Evolutionary conservation across 2,113 vertebrate genomes (phyloP).

Genomic region (Silurus meridionalis): DNA sequence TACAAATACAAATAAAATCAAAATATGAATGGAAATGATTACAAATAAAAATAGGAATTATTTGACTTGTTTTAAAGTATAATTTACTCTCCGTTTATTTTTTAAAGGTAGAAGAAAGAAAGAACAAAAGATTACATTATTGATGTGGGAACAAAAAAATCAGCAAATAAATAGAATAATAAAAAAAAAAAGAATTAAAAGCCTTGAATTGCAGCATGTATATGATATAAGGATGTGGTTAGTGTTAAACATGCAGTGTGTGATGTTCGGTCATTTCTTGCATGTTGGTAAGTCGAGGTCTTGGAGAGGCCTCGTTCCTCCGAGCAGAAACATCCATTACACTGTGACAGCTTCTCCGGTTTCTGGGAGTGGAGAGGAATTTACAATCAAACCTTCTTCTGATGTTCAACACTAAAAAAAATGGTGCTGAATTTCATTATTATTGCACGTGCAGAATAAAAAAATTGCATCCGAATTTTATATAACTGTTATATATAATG

Average conservation of each 20-base stretch:
- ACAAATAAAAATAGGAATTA: too few relatives aligned
- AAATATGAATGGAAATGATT: too few relatives aligned
- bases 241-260: not conserved
- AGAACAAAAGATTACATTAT: not conserved
- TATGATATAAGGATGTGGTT: not conserved
- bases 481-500: too few relatives aligned
- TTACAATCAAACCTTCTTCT: not conserved
- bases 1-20: too few relatives aligned
- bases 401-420: too few relatives aligned
- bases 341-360: constrained; percentile 1
- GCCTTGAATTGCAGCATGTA: too few relatives aligned
- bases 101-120: not conserved
- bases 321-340: constrained; percentile 41
- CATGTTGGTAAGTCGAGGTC: not conserved
- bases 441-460: too few relatives aligned
- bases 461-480: too few relatives aligned
- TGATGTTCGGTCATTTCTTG: constrained; percentile 17
- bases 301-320: not conserved
- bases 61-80: not conserved
- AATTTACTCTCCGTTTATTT: not conserved
- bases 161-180: not conserved
- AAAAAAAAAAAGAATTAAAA: too few relatives aligned
- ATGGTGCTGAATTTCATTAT: too few relatives aligned
- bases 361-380: constrained; percentile 25
- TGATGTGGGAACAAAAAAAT: not conserved